Base-by-base conservation (phyloP, 2,113 vertebrate species). In the Oryzias javanicus region DNA sequence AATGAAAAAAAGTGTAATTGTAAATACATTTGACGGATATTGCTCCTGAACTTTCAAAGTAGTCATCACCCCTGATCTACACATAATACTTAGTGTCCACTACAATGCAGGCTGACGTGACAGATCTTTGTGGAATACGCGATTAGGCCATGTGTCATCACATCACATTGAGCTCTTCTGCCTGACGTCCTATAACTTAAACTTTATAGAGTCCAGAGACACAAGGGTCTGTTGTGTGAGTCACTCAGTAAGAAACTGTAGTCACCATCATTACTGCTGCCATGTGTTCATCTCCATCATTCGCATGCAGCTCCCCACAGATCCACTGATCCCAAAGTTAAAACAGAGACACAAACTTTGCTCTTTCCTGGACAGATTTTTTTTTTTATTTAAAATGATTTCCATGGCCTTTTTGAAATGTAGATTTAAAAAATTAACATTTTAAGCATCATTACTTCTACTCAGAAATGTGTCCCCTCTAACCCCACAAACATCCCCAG, bases 401-500 rank as follows among this genome's bases (percentile, higher is more conserved):
- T 35, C 35, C 10, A 35, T 35, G 8, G 3, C 8, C 2, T 35
- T 35, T 35, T 35, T 35, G 35, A 35, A 35, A 35, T 12, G 35
- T 35, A 35, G 35, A 35, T 35, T 35, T 12, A 13, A 35, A 35
- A 35, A 35, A 8, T 12, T 2, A 35, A 10, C 35, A 35, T 12
- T 35, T 35, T 13, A 35, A 12, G 35, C 35, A 12, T 35, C 2
- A 35, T 12, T 35, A 12, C 35, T 35, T 22, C 16, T 14, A 14
- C 15, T 17, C 12, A 41, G 15, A 59, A 55, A 71, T 49, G 29
- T 50, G 55, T 56, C 54, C 2, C 49, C 40, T 61, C 54, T 42
- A 57, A 64, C 58, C 64, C 63, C 29, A 51, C 65, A 69, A 70
- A 55, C 78, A 49, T 64, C 71, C 19, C 67, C 72, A n/a, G 25